These are phyloP conservation scores for Mesitornis unicolor DNA, from an alignment of 2,113 vertebrate genomes.

Conservation along the genomic window DNA sequence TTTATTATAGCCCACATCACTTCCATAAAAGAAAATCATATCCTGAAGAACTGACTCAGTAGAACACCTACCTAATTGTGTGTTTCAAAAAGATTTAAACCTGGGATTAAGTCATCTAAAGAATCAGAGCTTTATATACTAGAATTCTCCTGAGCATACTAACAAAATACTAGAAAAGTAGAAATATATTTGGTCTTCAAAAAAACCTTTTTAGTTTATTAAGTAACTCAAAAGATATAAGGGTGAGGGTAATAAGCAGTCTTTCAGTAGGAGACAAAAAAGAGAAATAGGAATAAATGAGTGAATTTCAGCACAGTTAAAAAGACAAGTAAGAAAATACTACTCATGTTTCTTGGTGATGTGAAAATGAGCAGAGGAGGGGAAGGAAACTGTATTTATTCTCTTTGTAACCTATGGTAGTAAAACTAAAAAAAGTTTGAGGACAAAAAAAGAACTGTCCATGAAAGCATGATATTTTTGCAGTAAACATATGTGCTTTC, in stretches of 20 bases:
- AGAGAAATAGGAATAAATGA: neutral
- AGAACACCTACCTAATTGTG: neutral
- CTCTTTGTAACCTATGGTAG: neutral
- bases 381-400: neutral
- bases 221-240: neutral
- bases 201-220: neutral
- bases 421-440: neutral
- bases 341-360: neutral
- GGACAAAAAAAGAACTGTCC: neutral
- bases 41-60: neutral
- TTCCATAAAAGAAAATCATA: neutral
- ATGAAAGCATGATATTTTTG: neutral
- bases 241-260: neutral
- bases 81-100: constrained; percentile 23
- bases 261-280: neutral
- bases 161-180: neutral
- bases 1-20: neutral
- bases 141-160: neutral
- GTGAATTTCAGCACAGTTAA: neutral
- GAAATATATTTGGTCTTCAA: neutral
- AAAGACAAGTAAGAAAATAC: neutral
- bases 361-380: neutral
- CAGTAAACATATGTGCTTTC: neutral
- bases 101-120: neutral
- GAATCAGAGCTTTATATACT: neutral